A percentile compares a stretch with the other conserved stretches of the same genome.
Evolutionary conservation across 2,797 vertebrate species (phyloP).

Genomic region (Sardinella longiceps): DNA sequence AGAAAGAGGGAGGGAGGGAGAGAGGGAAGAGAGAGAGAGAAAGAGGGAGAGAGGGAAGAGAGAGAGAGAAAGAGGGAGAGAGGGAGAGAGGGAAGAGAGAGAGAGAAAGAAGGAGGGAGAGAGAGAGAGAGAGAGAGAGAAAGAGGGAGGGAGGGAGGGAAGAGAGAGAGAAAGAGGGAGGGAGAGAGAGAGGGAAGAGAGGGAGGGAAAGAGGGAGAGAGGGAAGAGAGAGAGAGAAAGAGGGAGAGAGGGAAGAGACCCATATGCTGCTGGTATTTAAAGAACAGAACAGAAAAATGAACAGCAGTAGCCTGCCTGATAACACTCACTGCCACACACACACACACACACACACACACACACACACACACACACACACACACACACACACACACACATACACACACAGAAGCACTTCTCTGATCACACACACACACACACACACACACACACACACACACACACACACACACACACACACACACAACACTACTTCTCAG

Average conservation of each 20-base stretch:
- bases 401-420: background rate
- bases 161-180: no score
- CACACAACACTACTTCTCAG: background rate
- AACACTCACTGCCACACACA: constrained; percentile 12
- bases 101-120: no score
- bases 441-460: background rate
- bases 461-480: background rate
- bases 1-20: no score
- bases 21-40: no score
- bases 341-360: no score
- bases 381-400: background rate
- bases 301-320: constrained; percentile 57
- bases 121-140: no score
- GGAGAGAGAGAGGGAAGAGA: constrained; percentile 10
- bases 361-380: background rate
- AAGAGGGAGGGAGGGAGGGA: no score
- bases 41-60: no score
- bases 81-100: no score
- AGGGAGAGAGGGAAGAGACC: constrained; percentile 57
- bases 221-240: constrained; percentile 50
- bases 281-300: constrained; percentile 62
- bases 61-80: no score
- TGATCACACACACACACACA: background rate
- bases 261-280: constrained; percentile 71
- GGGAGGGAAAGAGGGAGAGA: background rate